Evolutionary conservation across 1,140 invertebrate genomes (phyloP).

Genomic region (Panulirus ornatus): DNA sequence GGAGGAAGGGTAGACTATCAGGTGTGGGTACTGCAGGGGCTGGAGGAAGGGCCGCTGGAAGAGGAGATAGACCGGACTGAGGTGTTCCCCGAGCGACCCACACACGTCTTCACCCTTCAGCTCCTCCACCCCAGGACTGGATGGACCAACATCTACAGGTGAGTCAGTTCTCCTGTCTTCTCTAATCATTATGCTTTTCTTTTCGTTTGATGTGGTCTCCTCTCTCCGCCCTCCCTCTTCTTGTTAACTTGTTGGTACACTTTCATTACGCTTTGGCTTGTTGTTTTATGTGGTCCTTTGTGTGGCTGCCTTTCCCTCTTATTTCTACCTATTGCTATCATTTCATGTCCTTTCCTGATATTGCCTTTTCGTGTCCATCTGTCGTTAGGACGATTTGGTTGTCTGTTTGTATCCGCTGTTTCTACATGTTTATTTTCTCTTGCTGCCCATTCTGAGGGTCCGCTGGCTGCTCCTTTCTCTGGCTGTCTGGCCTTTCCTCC

Average conservation of each 20-base stretch:
- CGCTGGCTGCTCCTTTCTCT: background rate
- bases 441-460: background rate
- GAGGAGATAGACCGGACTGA: conserved; percentile 60
- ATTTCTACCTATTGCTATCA: no score
- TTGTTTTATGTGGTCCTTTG: no score
- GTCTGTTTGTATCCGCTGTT: background rate
- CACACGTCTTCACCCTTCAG: conserved; percentile 33
- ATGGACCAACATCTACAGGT: conserved; percentile 54
- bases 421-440: background rate
- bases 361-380: background rate
- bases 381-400: no score
- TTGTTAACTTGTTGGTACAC: no score
- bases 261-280: no score
- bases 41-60: conserved; percentile 52
- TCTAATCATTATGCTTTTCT: background rate
- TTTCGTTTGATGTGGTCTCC: background rate
- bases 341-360: background rate
- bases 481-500: background rate
- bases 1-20: no score
- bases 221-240: background rate
- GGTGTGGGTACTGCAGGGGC: conserved; percentile 42
- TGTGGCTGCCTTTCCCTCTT: no score
- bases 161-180: background rate
- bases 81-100: conserved; percentile 38
- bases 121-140: conserved; percentile 26